A percentile compares a stretch with the other conserved stretches of the same genome.
Conservation (phyloP, 2,113 vertebrate genomes). For the Tychaedon coryphoeus region DNA sequence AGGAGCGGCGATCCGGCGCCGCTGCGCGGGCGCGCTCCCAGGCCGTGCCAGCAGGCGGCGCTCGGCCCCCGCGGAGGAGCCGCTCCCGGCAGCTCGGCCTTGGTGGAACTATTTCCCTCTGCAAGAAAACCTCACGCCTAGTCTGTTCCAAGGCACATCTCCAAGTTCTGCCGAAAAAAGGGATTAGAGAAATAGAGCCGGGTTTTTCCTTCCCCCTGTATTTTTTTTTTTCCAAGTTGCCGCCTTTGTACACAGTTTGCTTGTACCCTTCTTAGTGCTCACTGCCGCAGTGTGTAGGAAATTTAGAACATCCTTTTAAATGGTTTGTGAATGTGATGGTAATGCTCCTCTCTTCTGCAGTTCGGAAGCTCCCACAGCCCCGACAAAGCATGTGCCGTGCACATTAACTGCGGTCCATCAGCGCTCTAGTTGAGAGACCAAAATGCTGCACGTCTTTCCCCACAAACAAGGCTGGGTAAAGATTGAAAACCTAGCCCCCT, state of each 20-base stretch:
- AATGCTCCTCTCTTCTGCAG: neutral
- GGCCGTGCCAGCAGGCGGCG: neutral
- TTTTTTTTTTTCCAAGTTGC: neutral
- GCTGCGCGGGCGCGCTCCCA: rapidly evolving
- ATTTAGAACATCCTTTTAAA: neutral
- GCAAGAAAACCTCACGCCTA: rapidly evolving
- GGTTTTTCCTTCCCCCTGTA: neutral
- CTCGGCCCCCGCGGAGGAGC: neutral
- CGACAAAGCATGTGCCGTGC: neutral
- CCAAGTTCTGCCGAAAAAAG: neutral
- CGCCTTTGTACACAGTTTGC: neutral
- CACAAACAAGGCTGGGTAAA: neutral
- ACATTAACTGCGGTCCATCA: rapidly evolving
- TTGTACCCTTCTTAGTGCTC: neutral
- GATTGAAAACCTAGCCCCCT: neutral
- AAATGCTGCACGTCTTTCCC: neutral
- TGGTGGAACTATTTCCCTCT: rapidly evolving
- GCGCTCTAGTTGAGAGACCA: neutral
- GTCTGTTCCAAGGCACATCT: neutral
- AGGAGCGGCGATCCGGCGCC: rapidly evolving
- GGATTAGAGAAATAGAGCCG: neutral
- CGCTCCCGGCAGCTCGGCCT: rapidly evolving
- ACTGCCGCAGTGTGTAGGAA: too few species aligned
- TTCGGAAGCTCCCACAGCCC: neutral
- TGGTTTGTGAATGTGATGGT: neutral